phyloP scores from a whole-genome alignment of 2,113 vertebrate species.

The Chloroceryle aenea region DNA sequence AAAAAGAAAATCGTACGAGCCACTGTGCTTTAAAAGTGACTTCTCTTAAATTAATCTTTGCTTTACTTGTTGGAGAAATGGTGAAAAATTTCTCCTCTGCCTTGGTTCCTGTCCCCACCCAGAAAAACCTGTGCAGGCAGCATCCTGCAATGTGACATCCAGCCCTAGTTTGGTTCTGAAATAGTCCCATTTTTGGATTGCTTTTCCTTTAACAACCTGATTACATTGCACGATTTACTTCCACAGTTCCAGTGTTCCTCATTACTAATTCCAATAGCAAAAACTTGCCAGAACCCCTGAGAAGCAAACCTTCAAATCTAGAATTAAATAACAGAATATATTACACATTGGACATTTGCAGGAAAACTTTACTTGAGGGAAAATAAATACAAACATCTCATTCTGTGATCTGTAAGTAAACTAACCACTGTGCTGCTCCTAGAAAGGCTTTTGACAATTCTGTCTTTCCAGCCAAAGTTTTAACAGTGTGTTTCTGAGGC shows the following conservation, averaged over 20 bases:
- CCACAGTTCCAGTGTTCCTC: conserved; percentile 47
- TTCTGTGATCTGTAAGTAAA: conserved; percentile 50
- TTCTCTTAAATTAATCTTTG: conserved; percentile 19
- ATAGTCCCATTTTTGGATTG: conserved; percentile 9
- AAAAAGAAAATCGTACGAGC: neutral
- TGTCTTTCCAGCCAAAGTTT: conserved; percentile 60
- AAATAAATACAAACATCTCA: conserved; percentile 57
- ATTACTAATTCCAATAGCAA: conserved; percentile 68
- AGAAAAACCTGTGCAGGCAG: conserved; percentile 22
- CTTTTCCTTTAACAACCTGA: conserved; percentile 32
- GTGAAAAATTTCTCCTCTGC: neutral
- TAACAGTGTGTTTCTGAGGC: conserved; percentile 45
- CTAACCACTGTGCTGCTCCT: conserved; percentile 25
- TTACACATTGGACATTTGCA: conserved; percentile 50
- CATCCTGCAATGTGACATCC: neutral
- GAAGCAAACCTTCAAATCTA: conserved; percentile 61
- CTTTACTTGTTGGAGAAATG: neutral
- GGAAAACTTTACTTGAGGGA: conserved; percentile 60
- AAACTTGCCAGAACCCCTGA: conserved; percentile 55
- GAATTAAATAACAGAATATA: conserved; percentile 66
- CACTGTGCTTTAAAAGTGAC: conserved; percentile 38
- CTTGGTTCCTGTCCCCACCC: neutral
- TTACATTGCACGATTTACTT: conserved; percentile 39
- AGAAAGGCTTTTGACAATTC: conserved; percentile 67
- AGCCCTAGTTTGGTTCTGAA: neutral